Evolutionary conservation across 2,113 vertebrate genomes (phyloP).

Genomic region (Paratilapia polleni): DNA sequence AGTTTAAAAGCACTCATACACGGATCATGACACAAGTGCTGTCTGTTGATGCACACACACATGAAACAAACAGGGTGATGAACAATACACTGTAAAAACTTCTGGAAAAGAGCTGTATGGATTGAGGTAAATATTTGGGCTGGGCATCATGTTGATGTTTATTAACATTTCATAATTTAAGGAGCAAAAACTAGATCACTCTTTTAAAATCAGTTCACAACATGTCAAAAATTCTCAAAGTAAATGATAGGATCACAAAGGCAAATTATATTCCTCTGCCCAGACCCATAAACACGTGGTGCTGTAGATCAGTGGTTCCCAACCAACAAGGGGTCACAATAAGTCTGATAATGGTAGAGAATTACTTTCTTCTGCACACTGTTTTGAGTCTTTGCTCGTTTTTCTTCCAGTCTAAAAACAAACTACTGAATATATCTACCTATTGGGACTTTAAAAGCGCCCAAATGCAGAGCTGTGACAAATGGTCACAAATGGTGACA

Average conservation of each 20-base stretch:
- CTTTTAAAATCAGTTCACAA: neutral
- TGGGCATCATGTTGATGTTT: neutral
- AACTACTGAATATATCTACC: neutral
- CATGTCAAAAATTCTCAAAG: neutral
- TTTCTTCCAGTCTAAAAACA: no score
- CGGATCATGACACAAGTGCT: neutral
- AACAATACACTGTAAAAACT: neutral
- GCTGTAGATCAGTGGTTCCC: conserved; percentile 27
- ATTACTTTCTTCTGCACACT: neutral
- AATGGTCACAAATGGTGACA: no score
- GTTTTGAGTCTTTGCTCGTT: no score
- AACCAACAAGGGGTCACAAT: neutral
- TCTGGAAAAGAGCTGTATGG: neutral
- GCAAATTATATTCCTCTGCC: neutral
- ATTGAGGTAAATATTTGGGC: neutral
- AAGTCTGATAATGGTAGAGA: neutral
- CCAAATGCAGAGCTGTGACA: neutral
- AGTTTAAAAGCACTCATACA: neutral
- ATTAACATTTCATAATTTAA: neutral
- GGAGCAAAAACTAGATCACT: neutral
- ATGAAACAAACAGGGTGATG: neutral
- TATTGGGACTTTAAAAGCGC: neutral
- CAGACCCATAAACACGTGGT: neutral
- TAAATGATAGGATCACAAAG: neutral
- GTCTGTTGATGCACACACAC: neutral